These are phyloP conservation scores for Catocala nupta DNA, from an alignment of 2,888 invertebrate species.

Conservation along the genomic window DNA sequence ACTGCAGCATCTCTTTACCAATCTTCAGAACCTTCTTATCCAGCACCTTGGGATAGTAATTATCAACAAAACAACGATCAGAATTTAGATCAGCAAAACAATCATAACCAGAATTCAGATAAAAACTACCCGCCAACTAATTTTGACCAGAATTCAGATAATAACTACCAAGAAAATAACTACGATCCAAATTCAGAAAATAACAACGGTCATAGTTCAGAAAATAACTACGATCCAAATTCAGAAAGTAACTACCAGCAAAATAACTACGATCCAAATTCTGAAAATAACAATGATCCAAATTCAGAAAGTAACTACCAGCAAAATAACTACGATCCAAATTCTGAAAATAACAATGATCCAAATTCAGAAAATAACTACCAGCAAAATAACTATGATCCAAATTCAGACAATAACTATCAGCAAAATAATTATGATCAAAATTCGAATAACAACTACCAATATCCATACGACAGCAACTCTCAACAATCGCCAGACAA, in stretches of 20 bases:
- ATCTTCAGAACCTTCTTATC: constrained; percentile 11
- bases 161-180: constrained; percentile 9
- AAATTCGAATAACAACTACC: constrained; percentile 9
- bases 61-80: not conserved
- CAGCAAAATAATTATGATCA: constrained; percentile 12
- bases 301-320: constrained; percentile 13
- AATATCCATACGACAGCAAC: not conserved
- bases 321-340: constrained; percentile 13
- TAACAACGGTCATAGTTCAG: constrained; percentile 17
- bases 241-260: not conserved
- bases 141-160: constrained; percentile 15
- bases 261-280: constrained; percentile 8
- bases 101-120: constrained; percentile 16
- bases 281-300: constrained; percentile 6
- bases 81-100: constrained; percentile 18
- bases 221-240: constrained; percentile 7
- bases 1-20: not conserved
- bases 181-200: constrained; percentile 20
- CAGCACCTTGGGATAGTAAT: constrained; percentile 9
- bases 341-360: constrained; percentile 17
- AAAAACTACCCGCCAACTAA: constrained; percentile 14
- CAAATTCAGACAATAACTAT: constrained; percentile 14
- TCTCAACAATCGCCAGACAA: not conserved
- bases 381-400: not conserved
- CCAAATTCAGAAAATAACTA: not conserved